These are phyloP conservation scores for Neomorphus geoffroyi DNA, from an alignment of 2,797 vertebrate species.

Conservation along the genomic window DNA sequence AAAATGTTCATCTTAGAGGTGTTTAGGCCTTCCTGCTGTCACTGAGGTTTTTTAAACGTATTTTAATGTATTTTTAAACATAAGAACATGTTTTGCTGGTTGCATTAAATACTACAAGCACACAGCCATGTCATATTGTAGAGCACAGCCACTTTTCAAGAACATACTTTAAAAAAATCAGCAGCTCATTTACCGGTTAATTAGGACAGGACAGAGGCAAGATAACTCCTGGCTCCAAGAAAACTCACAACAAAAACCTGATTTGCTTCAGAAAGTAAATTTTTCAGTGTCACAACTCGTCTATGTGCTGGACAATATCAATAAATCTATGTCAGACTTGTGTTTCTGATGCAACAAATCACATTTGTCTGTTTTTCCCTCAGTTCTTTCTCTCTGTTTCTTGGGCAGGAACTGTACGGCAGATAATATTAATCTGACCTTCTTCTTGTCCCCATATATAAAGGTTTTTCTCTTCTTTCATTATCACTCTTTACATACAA, in stretches of 20 bases:
- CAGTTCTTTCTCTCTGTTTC: neutral
- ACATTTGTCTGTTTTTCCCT: neutral
- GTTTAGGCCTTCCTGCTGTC: neutral
- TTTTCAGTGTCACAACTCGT: neutral
- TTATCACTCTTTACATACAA: neutral
- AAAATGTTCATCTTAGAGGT: neutral
- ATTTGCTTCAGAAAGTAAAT: neutral
- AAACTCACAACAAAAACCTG: neutral
- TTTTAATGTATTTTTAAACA: neutral
- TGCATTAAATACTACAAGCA: neutral
- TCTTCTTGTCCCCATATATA: neutral
- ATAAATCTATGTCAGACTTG: neutral
- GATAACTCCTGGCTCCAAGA: neutral
- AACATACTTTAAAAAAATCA: neutral
- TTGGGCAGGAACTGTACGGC: neutral
- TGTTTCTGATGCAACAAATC: neutral
- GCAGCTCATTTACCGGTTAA: neutral
- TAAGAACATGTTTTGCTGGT: neutral
- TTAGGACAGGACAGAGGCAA: neutral
- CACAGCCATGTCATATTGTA: neutral
- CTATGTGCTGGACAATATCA: neutral
- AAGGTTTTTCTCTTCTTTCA: neutral
- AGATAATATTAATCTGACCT: slow-evolving; percentile 5
- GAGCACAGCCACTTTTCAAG: neutral
- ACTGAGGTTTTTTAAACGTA: neutral